Base-by-base conservation (phyloP, 2,113 vertebrate genomes). In the Tetrax tetrax region DNA sequence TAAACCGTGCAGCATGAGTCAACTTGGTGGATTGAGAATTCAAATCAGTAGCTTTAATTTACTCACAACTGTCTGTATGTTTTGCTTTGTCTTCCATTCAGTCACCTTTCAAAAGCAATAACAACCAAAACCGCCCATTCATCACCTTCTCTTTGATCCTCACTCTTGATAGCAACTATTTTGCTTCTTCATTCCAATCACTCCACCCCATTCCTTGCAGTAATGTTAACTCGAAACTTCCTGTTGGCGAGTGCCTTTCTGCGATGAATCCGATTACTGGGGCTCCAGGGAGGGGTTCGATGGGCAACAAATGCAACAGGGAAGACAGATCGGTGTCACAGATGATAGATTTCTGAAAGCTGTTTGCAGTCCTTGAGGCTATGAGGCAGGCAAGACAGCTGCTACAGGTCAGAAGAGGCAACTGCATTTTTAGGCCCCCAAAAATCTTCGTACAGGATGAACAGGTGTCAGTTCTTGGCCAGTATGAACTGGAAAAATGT, bases 201-300 rank as follows among this genome's bases (percentile, higher is more conserved):
- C 95, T 89, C 97, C 95, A 94, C 94, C 94, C 74, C 94, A 87
- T 96, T 95, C 92, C 90, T 93, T 84, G 70, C 65, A 95, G 83
- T 76, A 81, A 91, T 54, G 92, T 94, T 79, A 95, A 90, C 2
- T 2, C 82, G 53, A 95, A 94, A 18, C 91, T 95, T 94, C 96
- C 92, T 96, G 96, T 80, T 89, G 31, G 3, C 41, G 50, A 70
- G 63, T 81, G 61, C 61, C 45, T 90, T 93, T 90, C 79, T 92
- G 56, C 68, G 70, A 38, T 48, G 38, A 85, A 90, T 87, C 47
- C 69, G 77, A 89, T 93, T 83, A 91, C 37, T 75, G 60, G 4
- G 0, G 7, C 68, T 96, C 37, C 77, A 92, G 92, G 79, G 83
- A 92, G 78, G 51, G 31, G 77, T 74, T 93, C 47, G 43, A 7